Conservation (phyloP, 1,140 invertebrate species). For the Spodoptera litura region DNA sequence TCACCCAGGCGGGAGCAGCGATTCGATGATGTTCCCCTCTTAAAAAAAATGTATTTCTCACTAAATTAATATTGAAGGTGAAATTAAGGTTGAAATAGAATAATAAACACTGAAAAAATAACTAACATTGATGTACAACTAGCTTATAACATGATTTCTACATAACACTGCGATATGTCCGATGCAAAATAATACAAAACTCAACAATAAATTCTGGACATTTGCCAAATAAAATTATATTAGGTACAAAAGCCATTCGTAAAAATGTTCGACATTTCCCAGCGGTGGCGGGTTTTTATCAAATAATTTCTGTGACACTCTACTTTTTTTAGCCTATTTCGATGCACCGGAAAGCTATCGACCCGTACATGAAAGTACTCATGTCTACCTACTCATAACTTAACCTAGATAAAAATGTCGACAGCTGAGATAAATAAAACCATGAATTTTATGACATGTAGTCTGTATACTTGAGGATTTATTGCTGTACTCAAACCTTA, state of each 20-base stretch:
- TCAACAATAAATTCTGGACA: constrained; percentile 4
- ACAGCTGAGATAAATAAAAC: constrained; percentile 12
- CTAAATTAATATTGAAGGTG: too few relatives aligned
- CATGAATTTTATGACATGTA: neutral
- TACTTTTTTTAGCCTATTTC: neutral
- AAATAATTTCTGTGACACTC: neutral
- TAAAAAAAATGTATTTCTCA: too few relatives aligned
- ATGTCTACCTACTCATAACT: neutral
- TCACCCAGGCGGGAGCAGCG: too few relatives aligned
- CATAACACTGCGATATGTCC: too few relatives aligned
- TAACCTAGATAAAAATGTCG: neutral
- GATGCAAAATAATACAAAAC: too few relatives aligned
- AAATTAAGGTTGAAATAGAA: too few relatives aligned
- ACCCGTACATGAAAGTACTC: neutral
- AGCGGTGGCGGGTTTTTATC: neutral
- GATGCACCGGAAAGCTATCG: neutral
- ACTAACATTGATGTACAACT: too few relatives aligned
- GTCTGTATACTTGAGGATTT: neutral
- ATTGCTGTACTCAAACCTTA: neutral
- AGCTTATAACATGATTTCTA: too few relatives aligned
- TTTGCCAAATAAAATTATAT: constrained; percentile 8
- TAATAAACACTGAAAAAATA: too few relatives aligned
- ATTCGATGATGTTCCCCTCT: too few relatives aligned
- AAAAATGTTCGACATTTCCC: constrained; percentile 13
- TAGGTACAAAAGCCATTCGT: neutral